Conservation (phyloP, 2,888 invertebrate species). For the Tineola bisselliella region DNA sequence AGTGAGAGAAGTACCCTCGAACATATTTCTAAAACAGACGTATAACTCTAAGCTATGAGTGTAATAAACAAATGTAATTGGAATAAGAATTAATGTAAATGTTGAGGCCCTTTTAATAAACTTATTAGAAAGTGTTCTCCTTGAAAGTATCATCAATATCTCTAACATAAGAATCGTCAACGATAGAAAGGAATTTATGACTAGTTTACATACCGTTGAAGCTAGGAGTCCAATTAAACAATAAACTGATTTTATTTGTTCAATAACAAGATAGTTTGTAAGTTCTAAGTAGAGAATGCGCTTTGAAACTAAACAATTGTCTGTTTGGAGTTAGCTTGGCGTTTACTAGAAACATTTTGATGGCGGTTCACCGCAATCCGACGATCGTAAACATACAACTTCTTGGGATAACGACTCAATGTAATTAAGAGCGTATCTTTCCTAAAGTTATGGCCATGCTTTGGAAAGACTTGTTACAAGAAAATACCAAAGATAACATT, state of each 20-base stretch:
- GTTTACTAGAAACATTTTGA: conserved; percentile 39
- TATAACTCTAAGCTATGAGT: background rate
- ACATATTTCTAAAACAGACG: conserved; percentile 40
- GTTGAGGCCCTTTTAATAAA: conserved; percentile 6
- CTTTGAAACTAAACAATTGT: background rate
- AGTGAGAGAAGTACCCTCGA: conserved; percentile 32
- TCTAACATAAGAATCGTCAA: conserved; percentile 19
- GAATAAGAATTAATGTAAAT: background rate
- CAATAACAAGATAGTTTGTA: conserved; percentile 3
- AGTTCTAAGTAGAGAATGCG: conserved; percentile 3
- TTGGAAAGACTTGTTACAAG: background rate
- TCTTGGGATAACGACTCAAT: conserved; percentile 28
- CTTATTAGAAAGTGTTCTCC: too few species aligned
- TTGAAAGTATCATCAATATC: conserved; percentile 23
- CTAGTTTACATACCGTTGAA: background rate
- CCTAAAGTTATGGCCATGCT: conserved; percentile 30
- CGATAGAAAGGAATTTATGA: conserved; percentile 23
- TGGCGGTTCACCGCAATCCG: conserved; percentile 39
- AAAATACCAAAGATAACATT: background rate
- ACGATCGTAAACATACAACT: conserved; percentile 35
- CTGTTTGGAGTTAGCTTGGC: background rate
- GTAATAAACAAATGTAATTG: conserved; percentile 13
- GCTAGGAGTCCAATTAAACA: background rate
- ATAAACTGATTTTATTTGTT: background rate
- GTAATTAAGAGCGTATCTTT: conserved; percentile 37